Conservation (phyloP, 2,888 invertebrate genomes). For the Cephus pygmeus region DNA sequence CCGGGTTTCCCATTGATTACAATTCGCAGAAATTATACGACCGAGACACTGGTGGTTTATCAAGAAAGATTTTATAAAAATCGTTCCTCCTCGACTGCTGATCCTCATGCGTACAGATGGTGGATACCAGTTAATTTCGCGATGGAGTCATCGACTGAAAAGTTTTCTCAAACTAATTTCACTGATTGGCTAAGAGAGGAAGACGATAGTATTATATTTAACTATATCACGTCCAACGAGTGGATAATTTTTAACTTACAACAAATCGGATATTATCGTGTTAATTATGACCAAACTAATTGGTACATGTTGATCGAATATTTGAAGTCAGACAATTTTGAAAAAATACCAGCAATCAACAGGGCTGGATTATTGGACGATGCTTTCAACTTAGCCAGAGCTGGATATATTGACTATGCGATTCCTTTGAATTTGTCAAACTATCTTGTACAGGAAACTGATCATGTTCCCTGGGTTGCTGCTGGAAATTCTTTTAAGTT, state of each 20-base stretch:
- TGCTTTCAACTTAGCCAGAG: constrained; percentile 73
- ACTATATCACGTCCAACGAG: constrained; percentile 57
- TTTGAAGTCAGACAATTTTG: constrained; percentile 64
- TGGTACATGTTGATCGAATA: constrained; percentile 72
- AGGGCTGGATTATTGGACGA: constrained; percentile 84
- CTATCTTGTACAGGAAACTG: constrained; percentile 71
- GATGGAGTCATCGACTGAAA: constrained; percentile 39
- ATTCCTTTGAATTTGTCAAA: constrained; percentile 70
- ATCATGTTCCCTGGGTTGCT: constrained; percentile 75
- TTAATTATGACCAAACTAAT: constrained; percentile 76
- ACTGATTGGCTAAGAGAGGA: constrained; percentile 67
- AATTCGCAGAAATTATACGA: constrained; percentile 48
- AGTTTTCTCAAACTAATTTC: constrained; percentile 68
- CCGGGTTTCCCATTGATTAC: constrained; percentile 64
- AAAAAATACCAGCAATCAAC: constrained; percentile 72
- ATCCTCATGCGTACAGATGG: constrained; percentile 41
- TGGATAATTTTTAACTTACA: constrained; percentile 76
- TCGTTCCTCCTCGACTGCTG: neutral
- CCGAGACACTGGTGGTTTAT: constrained; percentile 27
- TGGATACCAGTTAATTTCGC: constrained; percentile 55
- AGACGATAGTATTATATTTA: constrained; percentile 47
- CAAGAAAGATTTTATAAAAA: constrained; percentile 28
- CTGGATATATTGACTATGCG: constrained; percentile 69
- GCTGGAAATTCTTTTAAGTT: constrained; percentile 74
- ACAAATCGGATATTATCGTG: constrained; percentile 67